These are phyloP conservation scores for Spisula subtruncata DNA, from an alignment of 2,888 invertebrate genomes.

Conservation along the genomic window DNA sequence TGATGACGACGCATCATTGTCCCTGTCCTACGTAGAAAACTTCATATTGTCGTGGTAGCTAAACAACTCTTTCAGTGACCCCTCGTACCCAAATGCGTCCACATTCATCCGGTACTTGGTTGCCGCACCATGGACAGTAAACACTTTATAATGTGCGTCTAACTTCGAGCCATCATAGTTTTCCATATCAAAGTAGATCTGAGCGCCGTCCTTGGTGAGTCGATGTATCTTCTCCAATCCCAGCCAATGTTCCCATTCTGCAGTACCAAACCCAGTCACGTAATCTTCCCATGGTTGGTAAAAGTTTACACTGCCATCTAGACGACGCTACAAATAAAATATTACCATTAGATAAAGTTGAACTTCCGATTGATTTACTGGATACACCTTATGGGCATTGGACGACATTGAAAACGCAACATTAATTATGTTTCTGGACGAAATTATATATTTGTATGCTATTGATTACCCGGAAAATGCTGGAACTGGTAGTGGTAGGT, in stretches of 20 bases:
- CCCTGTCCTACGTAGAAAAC: conserved; percentile 62
- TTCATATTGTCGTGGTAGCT: conserved; percentile 61
- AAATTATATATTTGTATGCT: no score
- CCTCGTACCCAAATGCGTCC: conserved; percentile 88
- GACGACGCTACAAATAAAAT: conserved; percentile 28
- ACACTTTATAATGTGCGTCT: conserved; percentile 58
- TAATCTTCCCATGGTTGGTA: conserved; percentile 61
- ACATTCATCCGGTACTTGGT: conserved; percentile 63
- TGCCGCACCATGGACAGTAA: conserved; percentile 56
- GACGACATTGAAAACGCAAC: no score
- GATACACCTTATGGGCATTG: no score
- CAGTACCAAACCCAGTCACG: conserved; percentile 59
- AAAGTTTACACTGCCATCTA: conserved; percentile 56
- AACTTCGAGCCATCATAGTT: conserved; percentile 53
- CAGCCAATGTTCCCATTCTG: conserved; percentile 60
- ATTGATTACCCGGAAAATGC: no score
- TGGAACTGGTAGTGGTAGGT: no score
- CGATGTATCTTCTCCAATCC: conserved; percentile 64
- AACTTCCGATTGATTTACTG: no score
- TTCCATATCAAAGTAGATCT: conserved; percentile 60
- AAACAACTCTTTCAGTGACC: conserved; percentile 42
- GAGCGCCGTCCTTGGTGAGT: conserved; percentile 52
- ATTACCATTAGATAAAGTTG: no score
- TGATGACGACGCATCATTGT: conserved; percentile 39
- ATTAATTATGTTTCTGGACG: no score